Base-by-base conservation (phyloP, 1,140 invertebrate genomes). In the Chrysoperla carnea region DNA sequence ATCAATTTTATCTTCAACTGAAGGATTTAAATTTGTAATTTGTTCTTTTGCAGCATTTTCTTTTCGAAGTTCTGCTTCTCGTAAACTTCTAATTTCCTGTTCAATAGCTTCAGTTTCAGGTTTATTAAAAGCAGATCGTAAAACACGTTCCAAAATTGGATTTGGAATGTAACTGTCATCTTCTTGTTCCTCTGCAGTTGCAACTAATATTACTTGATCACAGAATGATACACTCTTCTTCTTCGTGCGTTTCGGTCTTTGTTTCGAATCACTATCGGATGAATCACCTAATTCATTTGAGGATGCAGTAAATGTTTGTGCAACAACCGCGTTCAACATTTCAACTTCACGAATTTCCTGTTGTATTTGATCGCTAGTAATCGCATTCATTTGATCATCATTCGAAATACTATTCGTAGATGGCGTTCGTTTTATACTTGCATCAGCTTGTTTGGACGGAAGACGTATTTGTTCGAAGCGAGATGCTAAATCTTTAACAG, bases 211-310 rank as follows among this genome's bases (percentile, higher is more conserved):
- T 0, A 93, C 87, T 62, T 91, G 84, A 57, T 93, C 87, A 52
- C 87, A 91, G 59, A 93, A 93, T 0, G 87, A 90, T 1, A 93
- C 89, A 50, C 84, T 88, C 58, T 92, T 92, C 68, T 92, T 92
- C 55, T 87, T 87, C 6, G 74, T 69, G 42, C 78, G 69, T 48
- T 72, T 68, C 1, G 56, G 52, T 36, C 61, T 63, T 36, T 51
- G 54, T 37, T 50, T 49, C 14, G 49, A 41, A 46, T 48, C 46
- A 43, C 48, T 48, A 46, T 46, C 46, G 39, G 49, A 36, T 33
- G 47, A 37, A 38, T 50, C 54, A 3, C 17, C 17, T 23, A 23
- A 23, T 5, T 23, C 17, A 23, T 23, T 23, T 23, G 17, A 23
- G 17, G 17, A 23, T 45, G 46, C 43, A 29, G 55, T 56, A 3